phyloP scores from a whole-genome alignment of 2,797 vertebrate species.

The Phataginus tetradactyla region DNA sequence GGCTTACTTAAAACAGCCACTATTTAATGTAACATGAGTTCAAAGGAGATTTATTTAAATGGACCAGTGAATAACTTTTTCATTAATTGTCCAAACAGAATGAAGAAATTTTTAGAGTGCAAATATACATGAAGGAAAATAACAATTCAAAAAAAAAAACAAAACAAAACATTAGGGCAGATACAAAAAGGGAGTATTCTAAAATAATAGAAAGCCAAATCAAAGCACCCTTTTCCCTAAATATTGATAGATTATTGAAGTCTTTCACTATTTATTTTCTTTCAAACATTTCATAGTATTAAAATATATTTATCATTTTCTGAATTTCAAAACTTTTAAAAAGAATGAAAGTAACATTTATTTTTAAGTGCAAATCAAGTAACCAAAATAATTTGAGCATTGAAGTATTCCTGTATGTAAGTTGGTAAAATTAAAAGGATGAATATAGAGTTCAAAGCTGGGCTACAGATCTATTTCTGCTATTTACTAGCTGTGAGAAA shows the following conservation, averaged over 20 bases:
- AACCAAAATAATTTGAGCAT: neutral
- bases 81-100: constrained; percentile 52
- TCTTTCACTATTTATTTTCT: neutral
- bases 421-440: neutral
- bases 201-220: neutral
- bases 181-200: neutral
- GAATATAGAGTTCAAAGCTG: neutral
- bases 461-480: neutral
- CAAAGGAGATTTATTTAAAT: constrained; percentile 66
- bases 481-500: neutral
- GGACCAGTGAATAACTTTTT: constrained; percentile 53
- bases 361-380: neutral
- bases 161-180: neutral
- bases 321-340: neutral
- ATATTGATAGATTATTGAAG: neutral
- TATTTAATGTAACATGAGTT: constrained; percentile 46
- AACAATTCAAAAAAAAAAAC: constrained; percentile 1
- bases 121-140: neutral
- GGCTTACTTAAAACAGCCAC: constrained; percentile 64
- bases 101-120: constrained; percentile 5
- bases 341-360: neutral
- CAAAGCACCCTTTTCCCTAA: neutral
- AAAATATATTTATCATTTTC: neutral
- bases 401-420: neutral
- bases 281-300: neutral